Conservation (phyloP, 1,140 invertebrate genomes). For the Lycorma delicatula region DNA sequence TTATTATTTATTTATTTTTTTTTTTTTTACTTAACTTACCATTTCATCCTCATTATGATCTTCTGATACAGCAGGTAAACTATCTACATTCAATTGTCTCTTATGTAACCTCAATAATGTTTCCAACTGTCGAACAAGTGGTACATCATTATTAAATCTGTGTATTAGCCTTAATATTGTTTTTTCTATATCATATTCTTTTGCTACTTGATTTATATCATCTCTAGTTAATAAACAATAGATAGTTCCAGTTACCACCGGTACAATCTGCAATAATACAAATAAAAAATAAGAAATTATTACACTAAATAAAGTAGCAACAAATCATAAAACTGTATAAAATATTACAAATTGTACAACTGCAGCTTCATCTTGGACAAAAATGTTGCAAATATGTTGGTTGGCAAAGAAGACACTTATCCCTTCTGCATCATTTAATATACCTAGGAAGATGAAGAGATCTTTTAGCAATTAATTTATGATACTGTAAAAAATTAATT, state of each 20-base stretch:
- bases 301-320: too few species aligned
- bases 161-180: slow-evolving; percentile 4
- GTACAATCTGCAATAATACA: slow-evolving; percentile 14
- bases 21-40: slow-evolving; percentile 8
- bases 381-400: too few species aligned
- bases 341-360: too few species aligned
- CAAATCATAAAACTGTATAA: too few species aligned
- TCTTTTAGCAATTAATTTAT: too few species aligned
- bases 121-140: slow-evolving; percentile 15
- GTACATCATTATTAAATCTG: slow-evolving; percentile 12
- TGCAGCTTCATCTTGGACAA: too few species aligned
- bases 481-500: too few species aligned
- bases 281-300: too few species aligned
- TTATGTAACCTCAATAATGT: slow-evolving; percentile 16
- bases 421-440: too few species aligned
- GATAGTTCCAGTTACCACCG: slow-evolving; percentile 23
- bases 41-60: slow-evolving; percentile 18
- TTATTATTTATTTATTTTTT: too few species aligned
- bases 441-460: too few species aligned
- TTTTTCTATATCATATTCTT: slow-evolving; percentile 14
- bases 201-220: slow-evolving; percentile 17
- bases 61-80: slow-evolving; percentile 9
- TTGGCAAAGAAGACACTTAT: too few species aligned
- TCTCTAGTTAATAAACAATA: slow-evolving; percentile 23
- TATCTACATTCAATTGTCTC: slow-evolving; percentile 7